Evolutionary conservation across 1,140 invertebrate genomes (phyloP).

Genomic region (Bombus picipes): DNA sequence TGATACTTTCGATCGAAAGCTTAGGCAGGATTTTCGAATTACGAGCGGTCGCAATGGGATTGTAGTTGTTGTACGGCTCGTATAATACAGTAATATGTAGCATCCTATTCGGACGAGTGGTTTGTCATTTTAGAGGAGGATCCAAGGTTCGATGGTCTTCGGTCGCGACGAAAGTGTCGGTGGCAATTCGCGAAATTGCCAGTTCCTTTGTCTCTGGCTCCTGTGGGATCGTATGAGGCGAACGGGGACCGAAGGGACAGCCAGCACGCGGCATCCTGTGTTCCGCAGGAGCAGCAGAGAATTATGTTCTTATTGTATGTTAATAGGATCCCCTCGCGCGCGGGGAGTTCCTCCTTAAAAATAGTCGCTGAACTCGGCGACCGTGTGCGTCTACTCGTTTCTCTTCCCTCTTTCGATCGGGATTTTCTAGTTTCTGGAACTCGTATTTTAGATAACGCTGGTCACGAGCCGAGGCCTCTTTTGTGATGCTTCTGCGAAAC

Average conservation of each 20-base stretch:
- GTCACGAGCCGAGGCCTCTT: conserved; percentile 39
- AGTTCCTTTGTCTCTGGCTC: conserved; percentile 54
- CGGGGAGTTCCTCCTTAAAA: conserved; percentile 57
- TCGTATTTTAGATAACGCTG: conserved; percentile 57
- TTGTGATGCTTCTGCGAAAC: conserved; percentile 43
- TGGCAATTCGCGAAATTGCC: conserved; percentile 56
- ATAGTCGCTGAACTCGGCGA: conserved; percentile 52
- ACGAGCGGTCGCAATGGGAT: not conserved
- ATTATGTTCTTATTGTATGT: conserved; percentile 73
- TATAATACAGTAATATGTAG: too few species aligned
- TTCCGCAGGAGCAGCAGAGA: conserved; percentile 59
- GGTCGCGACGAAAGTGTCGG: conserved; percentile 4
- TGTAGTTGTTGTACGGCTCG: not conserved
- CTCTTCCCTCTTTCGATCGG: conserved; percentile 46
- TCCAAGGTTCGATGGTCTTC: conserved; percentile 16
- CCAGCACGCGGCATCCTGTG: conserved; percentile 58
- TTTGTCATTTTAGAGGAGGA: not conserved
- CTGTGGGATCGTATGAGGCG: conserved; percentile 8
- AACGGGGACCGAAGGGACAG: conserved; percentile 10
- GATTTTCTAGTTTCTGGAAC: conserved; percentile 68
- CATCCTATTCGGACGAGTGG: not conserved
- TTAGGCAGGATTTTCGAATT: not conserved
- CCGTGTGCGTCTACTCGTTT: not conserved
- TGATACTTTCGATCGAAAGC: not conserved
- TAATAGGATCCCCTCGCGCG: conserved; percentile 61